These are phyloP conservation scores for Andrena hattorfiana DNA, from an alignment of 2,888 invertebrate genomes.

Conservation along the genomic window DNA sequence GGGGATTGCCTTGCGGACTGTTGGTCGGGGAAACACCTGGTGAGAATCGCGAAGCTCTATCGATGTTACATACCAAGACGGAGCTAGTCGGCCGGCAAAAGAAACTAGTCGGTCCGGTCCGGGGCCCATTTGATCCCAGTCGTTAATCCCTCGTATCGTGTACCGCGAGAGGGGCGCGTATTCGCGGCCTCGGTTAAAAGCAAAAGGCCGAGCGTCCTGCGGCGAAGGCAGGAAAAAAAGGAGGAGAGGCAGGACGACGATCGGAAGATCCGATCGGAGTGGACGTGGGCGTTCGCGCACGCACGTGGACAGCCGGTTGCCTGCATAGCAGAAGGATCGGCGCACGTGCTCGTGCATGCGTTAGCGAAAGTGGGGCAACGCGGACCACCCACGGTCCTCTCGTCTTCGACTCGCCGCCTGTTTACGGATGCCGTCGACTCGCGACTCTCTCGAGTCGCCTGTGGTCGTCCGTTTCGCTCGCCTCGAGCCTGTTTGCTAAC, in stretches of 20 bases:
- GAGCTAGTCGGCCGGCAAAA: not conserved
- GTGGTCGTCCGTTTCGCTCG: slow-evolving; percentile 7
- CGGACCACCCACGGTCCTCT: slow-evolving; percentile 69
- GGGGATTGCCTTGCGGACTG: not conserved
- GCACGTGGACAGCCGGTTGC: slow-evolving; percentile 54
- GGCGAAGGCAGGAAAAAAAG: not conserved
- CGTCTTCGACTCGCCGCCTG: slow-evolving; percentile 37
- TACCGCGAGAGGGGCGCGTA: not conserved
- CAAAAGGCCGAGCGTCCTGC: not conserved
- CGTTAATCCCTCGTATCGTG: slow-evolving; percentile 16
- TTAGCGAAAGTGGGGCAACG: slow-evolving; percentile 75
- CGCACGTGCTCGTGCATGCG: slow-evolving; percentile 76
- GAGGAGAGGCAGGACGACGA: not conserved
- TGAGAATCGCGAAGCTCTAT: not conserved
- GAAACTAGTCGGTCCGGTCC: slow-evolving; percentile 13
- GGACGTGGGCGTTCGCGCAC: slow-evolving; percentile 30
- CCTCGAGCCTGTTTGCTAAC: too few species aligned
- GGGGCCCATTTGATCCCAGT: slow-evolving; percentile 12
- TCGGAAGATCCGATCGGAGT: not conserved
- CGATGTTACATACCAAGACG: not conserved
- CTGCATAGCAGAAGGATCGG: slow-evolving; percentile 50
- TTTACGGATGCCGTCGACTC: slow-evolving; percentile 44
- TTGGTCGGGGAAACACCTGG: not conserved
- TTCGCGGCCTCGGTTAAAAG: not conserved
- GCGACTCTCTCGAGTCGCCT: slow-evolving; percentile 21